phyloP scores from a whole-genome alignment of 2,888 invertebrate genomes.

The Eurois occulta region DNA sequence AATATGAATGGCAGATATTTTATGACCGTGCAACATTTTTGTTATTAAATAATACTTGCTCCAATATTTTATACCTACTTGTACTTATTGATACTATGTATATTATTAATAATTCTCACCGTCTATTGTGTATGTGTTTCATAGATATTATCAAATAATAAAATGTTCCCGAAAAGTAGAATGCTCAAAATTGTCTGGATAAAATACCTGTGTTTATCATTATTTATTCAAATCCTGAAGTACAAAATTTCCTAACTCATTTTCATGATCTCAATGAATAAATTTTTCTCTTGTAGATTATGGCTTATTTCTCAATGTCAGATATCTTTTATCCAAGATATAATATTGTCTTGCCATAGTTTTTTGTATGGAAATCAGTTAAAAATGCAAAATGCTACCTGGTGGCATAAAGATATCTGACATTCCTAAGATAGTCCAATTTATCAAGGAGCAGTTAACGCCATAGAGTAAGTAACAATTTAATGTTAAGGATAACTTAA shows the following conservation, averaged over 20 bases:
- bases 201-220: conserved; percentile 28
- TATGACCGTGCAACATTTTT: conserved; percentile 40
- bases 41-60: conserved; percentile 61
- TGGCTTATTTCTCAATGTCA: background rate
- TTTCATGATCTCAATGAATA: background rate
- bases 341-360: background rate
- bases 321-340: background rate
- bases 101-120: conserved; percentile 48
- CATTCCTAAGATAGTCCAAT: background rate
- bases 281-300: conserved; percentile 33
- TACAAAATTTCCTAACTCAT: conserved; percentile 56
- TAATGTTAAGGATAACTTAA: conserved; percentile 51
- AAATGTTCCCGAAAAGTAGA: conserved; percentile 15
- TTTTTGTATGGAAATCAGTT: background rate
- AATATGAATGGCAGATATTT: conserved; percentile 73
- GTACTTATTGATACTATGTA: conserved; percentile 35
- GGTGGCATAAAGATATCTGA: background rate
- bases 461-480: conserved; percentile 46
- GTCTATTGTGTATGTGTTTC: conserved; percentile 69
- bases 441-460: conserved; percentile 38
- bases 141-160: conserved; percentile 39
- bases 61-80: conserved; percentile 63
- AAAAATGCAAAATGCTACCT: background rate
- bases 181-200: conserved; percentile 17
- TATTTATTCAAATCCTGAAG: conserved; percentile 53